Percentiles rank a stretch among this genome's conserved stretches.
Evolutionary conservation across 2,888 invertebrate species (phyloP).

Genomic region (Zelleria hepariella): DNA sequence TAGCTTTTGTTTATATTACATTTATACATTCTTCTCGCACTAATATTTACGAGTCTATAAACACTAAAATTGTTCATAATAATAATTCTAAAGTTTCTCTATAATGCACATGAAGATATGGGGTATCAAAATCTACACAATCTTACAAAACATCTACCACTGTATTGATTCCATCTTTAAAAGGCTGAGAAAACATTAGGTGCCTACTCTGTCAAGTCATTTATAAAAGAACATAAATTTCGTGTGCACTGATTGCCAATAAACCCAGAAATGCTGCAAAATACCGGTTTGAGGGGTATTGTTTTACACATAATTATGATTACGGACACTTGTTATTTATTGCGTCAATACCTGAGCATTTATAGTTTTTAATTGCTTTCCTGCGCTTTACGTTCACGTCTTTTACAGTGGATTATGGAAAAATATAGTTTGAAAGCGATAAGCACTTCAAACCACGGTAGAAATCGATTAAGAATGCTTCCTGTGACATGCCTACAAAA

Average conservation of each 20-base stretch:
- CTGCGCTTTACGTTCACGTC: too few relatives aligned
- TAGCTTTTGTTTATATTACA: conserved; percentile 50
- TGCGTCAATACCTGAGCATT: too few relatives aligned
- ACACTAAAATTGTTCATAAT: conserved; percentile 5
- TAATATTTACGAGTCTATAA: conserved; percentile 25
- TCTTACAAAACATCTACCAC: conserved; percentile 7
- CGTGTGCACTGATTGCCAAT: background rate
- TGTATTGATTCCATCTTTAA: background rate
- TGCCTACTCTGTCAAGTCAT: background rate
- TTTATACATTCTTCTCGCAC: conserved; percentile 60
- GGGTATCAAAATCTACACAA: conserved; percentile 10
- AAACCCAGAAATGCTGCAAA: background rate
- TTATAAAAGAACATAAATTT: background rate
- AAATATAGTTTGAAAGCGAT: too few relatives aligned
- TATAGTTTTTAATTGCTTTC: too few relatives aligned
- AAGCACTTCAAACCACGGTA: too few relatives aligned
- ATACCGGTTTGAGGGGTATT: background rate
- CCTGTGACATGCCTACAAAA: too few relatives aligned
- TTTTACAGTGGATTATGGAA: too few relatives aligned
- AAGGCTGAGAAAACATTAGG: background rate
- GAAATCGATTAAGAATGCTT: too few relatives aligned
- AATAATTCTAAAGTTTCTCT: conserved; percentile 4
- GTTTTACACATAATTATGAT: background rate
- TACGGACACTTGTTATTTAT: too few relatives aligned
- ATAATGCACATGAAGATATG: conserved; percentile 8